These are phyloP conservation scores for Australoheros facetus DNA, from an alignment of 2,797 vertebrate genomes.

Conservation along the genomic window DNA sequence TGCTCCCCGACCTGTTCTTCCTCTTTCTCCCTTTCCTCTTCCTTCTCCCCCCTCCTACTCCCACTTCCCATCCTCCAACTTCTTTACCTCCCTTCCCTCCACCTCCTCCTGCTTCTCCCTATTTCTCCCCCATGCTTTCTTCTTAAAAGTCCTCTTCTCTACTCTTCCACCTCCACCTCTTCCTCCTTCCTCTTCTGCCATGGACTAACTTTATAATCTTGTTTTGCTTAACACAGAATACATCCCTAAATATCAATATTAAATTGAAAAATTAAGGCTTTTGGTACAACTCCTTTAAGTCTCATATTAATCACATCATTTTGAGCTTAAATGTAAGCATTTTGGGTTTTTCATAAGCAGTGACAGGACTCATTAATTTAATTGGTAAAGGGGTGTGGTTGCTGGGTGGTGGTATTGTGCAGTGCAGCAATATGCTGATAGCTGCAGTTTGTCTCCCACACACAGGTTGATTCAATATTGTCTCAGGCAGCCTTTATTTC, in stretches of 20 bases:
- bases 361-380: conserved; percentile 18
- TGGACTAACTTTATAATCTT: not conserved
- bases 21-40: not conserved
- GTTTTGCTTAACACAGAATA: not conserved
- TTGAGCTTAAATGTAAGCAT: not conserved
- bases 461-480: conserved; percentile 52
- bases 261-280: not conserved
- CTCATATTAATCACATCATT: not conserved
- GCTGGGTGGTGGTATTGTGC: not conserved
- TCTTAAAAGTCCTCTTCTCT: not conserved
- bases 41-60: no score
- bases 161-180: not conserved
- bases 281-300: not conserved
- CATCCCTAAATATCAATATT: not conserved
- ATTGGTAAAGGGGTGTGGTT: conserved; percentile 4
- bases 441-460: conserved; percentile 40
- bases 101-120: not conserved
- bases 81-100: not conserved
- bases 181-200: not conserved
- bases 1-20: not conserved
- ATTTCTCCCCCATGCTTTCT: not conserved
- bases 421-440: conserved; percentile 45
- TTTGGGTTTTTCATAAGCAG: conserved; percentile 17
- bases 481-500: conserved; percentile 55
- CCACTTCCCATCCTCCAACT: no score